Percentiles rank a stretch among this genome's conserved stretches.
phyloP scores from a whole-genome alignment of 2,888 invertebrate genomes.

The Amphipoea oculea region DNA sequence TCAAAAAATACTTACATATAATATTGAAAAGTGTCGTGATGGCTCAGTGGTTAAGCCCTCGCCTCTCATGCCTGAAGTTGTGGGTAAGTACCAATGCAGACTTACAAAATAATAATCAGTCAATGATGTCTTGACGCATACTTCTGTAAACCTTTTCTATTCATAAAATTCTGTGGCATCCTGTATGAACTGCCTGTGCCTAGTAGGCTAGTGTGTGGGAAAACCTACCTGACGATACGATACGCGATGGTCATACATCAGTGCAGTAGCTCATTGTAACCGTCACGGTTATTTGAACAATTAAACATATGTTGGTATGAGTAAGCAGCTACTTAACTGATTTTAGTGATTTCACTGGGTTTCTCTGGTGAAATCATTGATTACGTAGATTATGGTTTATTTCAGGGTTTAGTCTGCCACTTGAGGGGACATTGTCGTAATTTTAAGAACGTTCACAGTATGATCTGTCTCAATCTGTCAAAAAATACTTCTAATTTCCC shows the following conservation, averaged over 20 bases:
- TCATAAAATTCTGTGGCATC: slow-evolving; percentile 29
- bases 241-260: slow-evolving; percentile 1
- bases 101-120: not conserved
- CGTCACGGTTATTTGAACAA: slow-evolving; percentile 46
- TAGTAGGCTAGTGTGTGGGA: slow-evolving; percentile 21
- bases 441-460: no score
- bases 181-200: slow-evolving; percentile 15
- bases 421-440: no score
- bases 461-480: no score
- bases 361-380: slow-evolving; percentile 54
- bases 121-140: slow-evolving; percentile 29
- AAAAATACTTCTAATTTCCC: no score
- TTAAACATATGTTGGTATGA: slow-evolving; percentile 41
- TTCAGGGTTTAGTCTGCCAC: not conserved
- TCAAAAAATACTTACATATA: no score
- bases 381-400: slow-evolving; percentile 9
- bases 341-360: slow-evolving; percentile 53
- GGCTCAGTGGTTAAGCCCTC: no score
- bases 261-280: slow-evolving; percentile 15
- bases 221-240: slow-evolving; percentile 30
- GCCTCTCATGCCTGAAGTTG: no score
- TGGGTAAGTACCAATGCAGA: no score
- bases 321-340: slow-evolving; percentile 36
- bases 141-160: slow-evolving; percentile 39
- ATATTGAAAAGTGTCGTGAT: no score